These are phyloP conservation scores for Cyanoramphus novaezelandiae DNA, from an alignment of 2,113 vertebrate species.

Conservation along the genomic window DNA sequence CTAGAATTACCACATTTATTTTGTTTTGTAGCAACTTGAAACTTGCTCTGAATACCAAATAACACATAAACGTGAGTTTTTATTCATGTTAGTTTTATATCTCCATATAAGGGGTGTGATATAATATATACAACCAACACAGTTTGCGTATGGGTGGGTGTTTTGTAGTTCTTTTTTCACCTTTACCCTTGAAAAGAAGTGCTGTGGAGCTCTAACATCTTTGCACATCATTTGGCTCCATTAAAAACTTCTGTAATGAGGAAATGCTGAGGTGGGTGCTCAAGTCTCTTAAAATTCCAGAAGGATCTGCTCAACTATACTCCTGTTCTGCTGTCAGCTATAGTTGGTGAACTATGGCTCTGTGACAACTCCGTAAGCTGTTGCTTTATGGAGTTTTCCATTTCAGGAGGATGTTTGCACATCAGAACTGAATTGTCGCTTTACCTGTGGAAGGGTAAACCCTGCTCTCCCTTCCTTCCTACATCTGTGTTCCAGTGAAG, in stretches of 20 bases:
- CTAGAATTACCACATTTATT: neutral
- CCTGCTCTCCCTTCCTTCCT: no score
- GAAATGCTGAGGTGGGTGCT: neutral
- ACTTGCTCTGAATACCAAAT: neutral
- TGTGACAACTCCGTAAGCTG: fast-evolving
- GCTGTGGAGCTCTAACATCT: neutral
- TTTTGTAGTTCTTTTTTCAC: neutral
- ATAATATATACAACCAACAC: neutral
- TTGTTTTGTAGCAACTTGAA: neutral
- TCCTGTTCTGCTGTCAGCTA: neutral
- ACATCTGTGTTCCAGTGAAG: fast-evolving
- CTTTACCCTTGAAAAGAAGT: neutral
- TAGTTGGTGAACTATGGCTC: no score
- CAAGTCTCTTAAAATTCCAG: neutral
- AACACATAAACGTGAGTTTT: neutral
- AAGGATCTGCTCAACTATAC: neutral
- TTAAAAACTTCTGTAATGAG: neutral
- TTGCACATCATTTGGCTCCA: neutral
- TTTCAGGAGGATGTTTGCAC: neutral
- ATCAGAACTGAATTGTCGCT: neutral
- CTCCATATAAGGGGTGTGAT: no score
- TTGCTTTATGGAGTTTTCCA: neutral
- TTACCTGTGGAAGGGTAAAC: neutral
- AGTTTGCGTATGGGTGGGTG: neutral
- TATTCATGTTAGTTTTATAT: fast-evolving